Conservation (phyloP, 2,888 invertebrate species). For the Leptura quadrifasciata region DNA sequence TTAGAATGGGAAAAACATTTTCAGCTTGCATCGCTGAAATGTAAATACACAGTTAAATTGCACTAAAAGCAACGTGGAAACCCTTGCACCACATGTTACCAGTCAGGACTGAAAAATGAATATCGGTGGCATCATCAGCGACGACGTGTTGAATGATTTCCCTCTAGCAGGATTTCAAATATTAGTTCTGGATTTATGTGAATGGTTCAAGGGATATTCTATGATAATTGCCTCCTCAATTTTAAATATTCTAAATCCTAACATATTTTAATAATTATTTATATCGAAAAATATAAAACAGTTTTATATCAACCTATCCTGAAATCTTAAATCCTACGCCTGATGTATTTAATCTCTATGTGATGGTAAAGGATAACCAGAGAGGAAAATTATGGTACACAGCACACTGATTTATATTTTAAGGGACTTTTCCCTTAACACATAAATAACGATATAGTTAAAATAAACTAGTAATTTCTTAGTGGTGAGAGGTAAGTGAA, state of each 20-base stretch:
- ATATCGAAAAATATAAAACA: not conserved
- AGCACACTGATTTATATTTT: not conserved
- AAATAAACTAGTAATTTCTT: not conserved
- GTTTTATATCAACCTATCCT: not conserved
- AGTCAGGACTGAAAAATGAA: not conserved
- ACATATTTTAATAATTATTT: not conserved
- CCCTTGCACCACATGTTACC: not conserved
- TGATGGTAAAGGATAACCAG: conserved; percentile 11
- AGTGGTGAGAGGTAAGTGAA: too few relatives aligned
- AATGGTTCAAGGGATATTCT: not conserved
- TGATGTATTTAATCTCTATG: conserved; percentile 21
- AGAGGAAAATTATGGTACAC: conserved; percentile 21
- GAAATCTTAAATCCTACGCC: not conserved
- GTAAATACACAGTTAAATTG: not conserved
- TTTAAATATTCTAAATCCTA: not conserved
- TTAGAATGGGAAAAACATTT: not conserved
- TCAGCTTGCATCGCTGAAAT: not conserved
- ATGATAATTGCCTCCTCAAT: not conserved
- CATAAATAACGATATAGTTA: not conserved
- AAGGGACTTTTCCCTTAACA: too few relatives aligned
- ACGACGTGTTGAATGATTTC: not conserved
- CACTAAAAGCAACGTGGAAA: not conserved
- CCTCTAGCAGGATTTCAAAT: too few relatives aligned
- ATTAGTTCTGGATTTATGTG: not conserved
- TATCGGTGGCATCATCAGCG: not conserved